Percentiles rank a stretch among this genome's conserved stretches.
These are phyloP conservation scores for Holotrichia oblita DNA, from an alignment of 1,140 invertebrate species.

Conservation along the genomic window DNA sequence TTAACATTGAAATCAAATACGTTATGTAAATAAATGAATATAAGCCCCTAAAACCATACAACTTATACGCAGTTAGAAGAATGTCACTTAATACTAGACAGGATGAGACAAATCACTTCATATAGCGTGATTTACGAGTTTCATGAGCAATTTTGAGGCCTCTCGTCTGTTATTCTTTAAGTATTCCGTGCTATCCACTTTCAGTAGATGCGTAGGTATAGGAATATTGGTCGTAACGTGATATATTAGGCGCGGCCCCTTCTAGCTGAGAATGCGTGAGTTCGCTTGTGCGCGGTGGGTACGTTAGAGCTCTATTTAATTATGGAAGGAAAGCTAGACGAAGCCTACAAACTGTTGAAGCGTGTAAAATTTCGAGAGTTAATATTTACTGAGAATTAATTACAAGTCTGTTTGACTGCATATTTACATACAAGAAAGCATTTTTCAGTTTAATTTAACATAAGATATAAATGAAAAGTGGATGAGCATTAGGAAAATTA, in stretches of 20 bases:
- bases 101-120: constrained; percentile 10
- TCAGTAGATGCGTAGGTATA: neutral
- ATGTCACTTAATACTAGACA: neutral
- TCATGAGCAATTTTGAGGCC: constrained; percentile 17
- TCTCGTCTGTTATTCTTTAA: constrained; percentile 28
- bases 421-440: too few relatives aligned
- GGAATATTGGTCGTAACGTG: neutral
- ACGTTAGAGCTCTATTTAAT: neutral
- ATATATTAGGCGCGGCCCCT: neutral
- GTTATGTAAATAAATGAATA: constrained; percentile 20
- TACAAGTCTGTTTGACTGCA: too few relatives aligned
- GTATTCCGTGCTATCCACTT: constrained; percentile 18
- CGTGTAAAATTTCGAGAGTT: neutral
- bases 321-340: constrained; percentile 12
- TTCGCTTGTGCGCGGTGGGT: neutral
- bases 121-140: constrained; percentile 30
- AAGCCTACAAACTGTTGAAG: neutral
- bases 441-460: too few relatives aligned
- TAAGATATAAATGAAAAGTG: too few relatives aligned
- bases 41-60: neutral
- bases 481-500: too few relatives aligned
- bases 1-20: neutral
- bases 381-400: neutral
- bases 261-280: neutral
- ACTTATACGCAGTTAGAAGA: neutral